These are phyloP conservation scores for Lordiphosa andalusiaca DNA, from an alignment of 2,888 invertebrate species.

Conservation along the genomic window DNA sequence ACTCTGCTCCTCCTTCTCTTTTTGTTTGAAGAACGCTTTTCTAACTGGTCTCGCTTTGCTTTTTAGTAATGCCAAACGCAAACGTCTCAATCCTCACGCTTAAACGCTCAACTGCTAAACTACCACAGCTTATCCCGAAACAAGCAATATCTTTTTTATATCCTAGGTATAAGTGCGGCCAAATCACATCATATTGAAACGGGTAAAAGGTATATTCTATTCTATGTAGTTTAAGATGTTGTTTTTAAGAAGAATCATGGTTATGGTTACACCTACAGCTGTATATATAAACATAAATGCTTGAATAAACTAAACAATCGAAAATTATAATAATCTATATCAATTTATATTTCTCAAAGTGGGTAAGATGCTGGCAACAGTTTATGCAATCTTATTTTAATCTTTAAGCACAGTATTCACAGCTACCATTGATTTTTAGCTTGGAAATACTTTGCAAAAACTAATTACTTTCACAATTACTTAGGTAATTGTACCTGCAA, in stretches of 20 bases:
- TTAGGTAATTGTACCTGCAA: too few relatives aligned
- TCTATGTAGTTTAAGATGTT: neutral
- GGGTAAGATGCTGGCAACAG: neutral
- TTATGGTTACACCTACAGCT: constrained; percentile 51
- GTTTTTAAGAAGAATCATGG: constrained; percentile 29
- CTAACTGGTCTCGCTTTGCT: constrained; percentile 55
- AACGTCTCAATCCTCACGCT: constrained; percentile 43
- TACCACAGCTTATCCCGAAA: constrained; percentile 21
- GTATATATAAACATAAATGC: constrained; percentile 52
- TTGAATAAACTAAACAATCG: constrained; percentile 47
- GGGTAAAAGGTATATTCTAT: constrained; percentile 40
- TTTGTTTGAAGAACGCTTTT: constrained; percentile 19
- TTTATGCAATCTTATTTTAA: too few relatives aligned
- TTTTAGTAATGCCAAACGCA: constrained; percentile 72
- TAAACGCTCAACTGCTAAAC: constrained; percentile 43
- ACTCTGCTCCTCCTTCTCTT: neutral
- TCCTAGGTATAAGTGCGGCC: too few relatives aligned
- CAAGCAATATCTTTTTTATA: neutral
- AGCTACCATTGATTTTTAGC: too few relatives aligned
- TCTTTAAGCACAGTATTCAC: too few relatives aligned
- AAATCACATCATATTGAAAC: constrained; percentile 17
- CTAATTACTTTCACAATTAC: too few relatives aligned
- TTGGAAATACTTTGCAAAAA: too few relatives aligned
- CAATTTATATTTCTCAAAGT: constrained; percentile 11
- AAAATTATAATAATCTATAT: neutral